Evolutionary conservation across 2,888 invertebrate species (phyloP).

Genomic region (Synergus gifuensis): DNA sequence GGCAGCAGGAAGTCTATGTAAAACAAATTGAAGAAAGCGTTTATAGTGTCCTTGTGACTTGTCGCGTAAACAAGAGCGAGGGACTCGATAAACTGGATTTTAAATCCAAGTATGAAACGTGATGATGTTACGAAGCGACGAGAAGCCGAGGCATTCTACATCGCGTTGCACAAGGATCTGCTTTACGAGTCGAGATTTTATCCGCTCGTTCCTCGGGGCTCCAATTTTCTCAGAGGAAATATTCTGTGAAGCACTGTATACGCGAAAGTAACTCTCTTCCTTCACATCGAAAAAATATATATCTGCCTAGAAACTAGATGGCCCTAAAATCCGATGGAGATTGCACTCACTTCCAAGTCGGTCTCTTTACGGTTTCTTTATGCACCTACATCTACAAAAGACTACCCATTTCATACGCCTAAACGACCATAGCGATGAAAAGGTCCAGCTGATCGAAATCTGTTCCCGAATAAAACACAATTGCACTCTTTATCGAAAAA

Average conservation of each 20-base stretch:
- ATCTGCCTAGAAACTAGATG: conserved; percentile 32
- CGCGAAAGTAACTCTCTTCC: conserved; percentile 22
- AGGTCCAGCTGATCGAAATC: conserved; percentile 35
- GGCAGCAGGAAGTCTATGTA: conserved; percentile 2
- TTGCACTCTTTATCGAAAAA: conserved; percentile 13
- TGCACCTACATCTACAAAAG: conserved; percentile 30
- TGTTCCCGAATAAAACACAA: background rate
- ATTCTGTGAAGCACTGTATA: conserved; percentile 31
- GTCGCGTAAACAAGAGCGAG: conserved; percentile 47
- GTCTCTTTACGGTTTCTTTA: conserved; percentile 38
- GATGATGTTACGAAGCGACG: conserved; percentile 58
- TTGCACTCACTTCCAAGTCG: conserved; percentile 26
- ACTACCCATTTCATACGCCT: conserved; percentile 26
- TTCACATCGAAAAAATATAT: conserved; percentile 17
- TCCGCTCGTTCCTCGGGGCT: conserved; percentile 43
- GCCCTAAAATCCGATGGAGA: conserved; percentile 28
- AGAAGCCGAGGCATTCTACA: conserved; percentile 33
- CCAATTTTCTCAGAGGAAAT: conserved; percentile 48
- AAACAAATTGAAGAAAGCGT: conserved; percentile 39
- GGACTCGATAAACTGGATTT: conserved; percentile 61
- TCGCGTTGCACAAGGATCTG: conserved; percentile 45
- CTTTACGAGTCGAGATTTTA: conserved; percentile 53
- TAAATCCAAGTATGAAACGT: conserved; percentile 61
- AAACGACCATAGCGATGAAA: background rate
- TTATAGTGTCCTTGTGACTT: conserved; percentile 48